A percentile compares a stretch with the other conserved stretches of the same genome.
Evolutionary conservation across 2,888 invertebrate genomes (phyloP).

Genomic region (Sclerodermus sp.): DNA sequence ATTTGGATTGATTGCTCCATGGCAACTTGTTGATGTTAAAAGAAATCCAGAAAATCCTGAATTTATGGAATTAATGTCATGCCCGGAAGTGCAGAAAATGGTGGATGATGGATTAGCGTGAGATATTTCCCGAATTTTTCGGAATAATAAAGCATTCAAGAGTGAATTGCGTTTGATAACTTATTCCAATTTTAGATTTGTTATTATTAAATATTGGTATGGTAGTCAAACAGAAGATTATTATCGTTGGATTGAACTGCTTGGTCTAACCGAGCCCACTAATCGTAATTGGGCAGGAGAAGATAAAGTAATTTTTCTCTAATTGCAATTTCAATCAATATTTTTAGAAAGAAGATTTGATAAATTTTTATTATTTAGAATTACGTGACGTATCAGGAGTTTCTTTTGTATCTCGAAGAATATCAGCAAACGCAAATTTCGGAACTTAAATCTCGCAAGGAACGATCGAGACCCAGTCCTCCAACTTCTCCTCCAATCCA

Average conservation of each 20-base stretch:
- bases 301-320: conserved; percentile 62
- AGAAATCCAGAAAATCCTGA: conserved; percentile 74
- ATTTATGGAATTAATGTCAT: conserved; percentile 69
- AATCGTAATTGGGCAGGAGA: conserved; percentile 72
- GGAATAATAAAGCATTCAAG: too few relatives aligned
- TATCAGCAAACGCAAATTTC: conserved; percentile 61
- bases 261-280: conserved; percentile 71
- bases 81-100: conserved; percentile 73
- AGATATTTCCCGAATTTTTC: conserved; percentile 50
- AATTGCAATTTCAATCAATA: too few relatives aligned
- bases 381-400: conserved; percentile 72
- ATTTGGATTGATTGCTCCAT: conserved; percentile 78
- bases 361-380: conserved; percentile 55
- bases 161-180: neutral
- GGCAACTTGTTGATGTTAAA: conserved; percentile 78
- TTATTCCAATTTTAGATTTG: conserved; percentile 61
- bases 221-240: conserved; percentile 73
- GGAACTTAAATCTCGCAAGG: conserved; percentile 51
- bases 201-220: conserved; percentile 78
- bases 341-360: too few relatives aligned
- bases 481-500: conserved; percentile 28
- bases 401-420: conserved; percentile 68
- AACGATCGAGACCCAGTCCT: conserved; percentile 24
- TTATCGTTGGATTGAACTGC: conserved; percentile 70
- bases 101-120: conserved; percentile 80